Conservation (phyloP, 2,113 vertebrate species). For the Pavo muticus region DNA sequence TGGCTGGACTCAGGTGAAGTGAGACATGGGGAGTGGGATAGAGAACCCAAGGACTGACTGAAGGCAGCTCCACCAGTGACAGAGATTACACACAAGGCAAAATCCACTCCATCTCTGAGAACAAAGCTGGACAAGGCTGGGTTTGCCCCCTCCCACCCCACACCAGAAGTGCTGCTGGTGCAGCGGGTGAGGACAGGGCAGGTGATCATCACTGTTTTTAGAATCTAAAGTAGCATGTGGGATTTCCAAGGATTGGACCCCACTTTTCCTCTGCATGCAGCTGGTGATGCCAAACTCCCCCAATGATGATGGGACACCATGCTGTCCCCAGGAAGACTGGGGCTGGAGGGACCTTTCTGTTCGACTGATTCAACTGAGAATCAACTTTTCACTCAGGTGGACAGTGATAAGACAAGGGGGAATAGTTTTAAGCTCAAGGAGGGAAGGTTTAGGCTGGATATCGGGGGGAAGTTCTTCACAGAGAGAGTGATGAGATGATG, state of each 20-base stretch:
- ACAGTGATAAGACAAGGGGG: too few species aligned
- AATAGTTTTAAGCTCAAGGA: too few species aligned
- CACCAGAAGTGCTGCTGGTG: not conserved
- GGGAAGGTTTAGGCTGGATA: too few species aligned
- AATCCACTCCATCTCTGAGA: not conserved
- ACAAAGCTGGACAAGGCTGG: not conserved
- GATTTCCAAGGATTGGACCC: not conserved
- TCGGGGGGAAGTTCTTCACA: too few species aligned
- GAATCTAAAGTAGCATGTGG: not conserved
- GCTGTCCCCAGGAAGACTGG: not conserved
- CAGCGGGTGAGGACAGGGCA: not conserved
- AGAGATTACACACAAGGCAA: not conserved
- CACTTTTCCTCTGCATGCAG: not conserved
- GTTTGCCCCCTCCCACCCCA: not conserved
- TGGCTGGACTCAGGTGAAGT: not conserved
- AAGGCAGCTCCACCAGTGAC: not conserved
- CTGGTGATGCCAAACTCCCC: accelerated
- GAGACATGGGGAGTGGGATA: not conserved
- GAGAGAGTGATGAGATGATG: too few species aligned
- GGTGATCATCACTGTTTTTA: not conserved
- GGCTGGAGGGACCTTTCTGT: not conserved
- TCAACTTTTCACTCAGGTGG: too few species aligned
- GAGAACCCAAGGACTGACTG: not conserved
- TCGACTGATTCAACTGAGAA: not conserved
- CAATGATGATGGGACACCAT: accelerated